Percentiles rank a stretch among this genome's conserved stretches.
Conservation (phyloP, 2,888 invertebrate species). For the Meganola albula region DNA sequence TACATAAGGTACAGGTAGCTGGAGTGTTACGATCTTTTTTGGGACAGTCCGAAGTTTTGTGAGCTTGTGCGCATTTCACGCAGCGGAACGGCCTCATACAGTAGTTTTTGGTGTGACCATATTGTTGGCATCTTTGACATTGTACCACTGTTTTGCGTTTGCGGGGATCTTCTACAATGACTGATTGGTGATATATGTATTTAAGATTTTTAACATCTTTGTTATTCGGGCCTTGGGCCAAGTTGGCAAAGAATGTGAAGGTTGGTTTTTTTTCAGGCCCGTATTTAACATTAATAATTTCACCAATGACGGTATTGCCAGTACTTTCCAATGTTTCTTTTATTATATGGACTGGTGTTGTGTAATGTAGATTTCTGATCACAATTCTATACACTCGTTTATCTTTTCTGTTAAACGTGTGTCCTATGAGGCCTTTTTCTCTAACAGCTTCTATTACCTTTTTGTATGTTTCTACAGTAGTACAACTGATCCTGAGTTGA, state of each 20-base stretch:
- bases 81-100: constrained; percentile 22
- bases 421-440: too few species aligned
- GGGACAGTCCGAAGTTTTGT: constrained; percentile 22
- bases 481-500: too few species aligned
- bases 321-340: neutral
- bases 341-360: neutral
- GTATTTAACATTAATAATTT: constrained; percentile 2
- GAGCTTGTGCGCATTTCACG: constrained; percentile 22
- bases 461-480: too few species aligned
- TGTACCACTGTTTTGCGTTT: constrained; percentile 4
- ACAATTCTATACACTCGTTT: neutral
- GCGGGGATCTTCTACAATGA: constrained; percentile 7
- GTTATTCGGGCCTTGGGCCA: neutral
- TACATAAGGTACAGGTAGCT: constrained; percentile 19
- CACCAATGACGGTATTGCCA: neutral
- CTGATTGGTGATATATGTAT: constrained; percentile 3
- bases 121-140: constrained; percentile 13
- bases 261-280: constrained; percentile 7
- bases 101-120: constrained; percentile 18
- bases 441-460: too few species aligned
- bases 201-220: neutral
- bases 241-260: constrained; percentile 1
- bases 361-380: neutral
- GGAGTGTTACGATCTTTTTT: constrained; percentile 17
- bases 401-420: constrained; percentile 1